Conservation (phyloP, 2,888 invertebrate genomes). For the Microctonus hyperodae region DNA sequence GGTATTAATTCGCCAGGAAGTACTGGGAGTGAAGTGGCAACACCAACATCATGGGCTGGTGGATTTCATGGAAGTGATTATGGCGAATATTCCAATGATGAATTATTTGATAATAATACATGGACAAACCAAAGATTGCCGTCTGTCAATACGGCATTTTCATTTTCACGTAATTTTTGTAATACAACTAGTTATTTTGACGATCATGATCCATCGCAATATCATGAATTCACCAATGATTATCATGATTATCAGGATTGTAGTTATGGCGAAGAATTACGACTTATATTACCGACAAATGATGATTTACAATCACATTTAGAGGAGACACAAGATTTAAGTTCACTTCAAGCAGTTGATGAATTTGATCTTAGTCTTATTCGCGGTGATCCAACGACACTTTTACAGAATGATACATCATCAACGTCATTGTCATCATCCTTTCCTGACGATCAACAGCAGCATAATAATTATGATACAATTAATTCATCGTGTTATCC, state of each 20-base stretch:
- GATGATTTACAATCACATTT: conserved; percentile 27
- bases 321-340: conserved; percentile 24
- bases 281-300: not conserved
- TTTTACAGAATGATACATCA: conserved; percentile 38
- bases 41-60: conserved; percentile 47
- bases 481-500: conserved; percentile 46
- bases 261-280: conserved; percentile 33
- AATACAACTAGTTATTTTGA: conserved; percentile 32
- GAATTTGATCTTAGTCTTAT: conserved; percentile 59
- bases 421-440: conserved; percentile 42
- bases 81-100: conserved; percentile 47
- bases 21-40: conserved; percentile 49
- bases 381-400: conserved; percentile 56
- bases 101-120: conserved; percentile 19
- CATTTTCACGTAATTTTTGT: conserved; percentile 53
- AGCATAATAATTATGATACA: conserved; percentile 37
- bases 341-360: conserved; percentile 46
- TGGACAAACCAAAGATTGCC: conserved; percentile 43
- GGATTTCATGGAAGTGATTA: conserved; percentile 42
- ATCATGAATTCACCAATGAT: conserved; percentile 34
- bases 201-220: conserved; percentile 31
- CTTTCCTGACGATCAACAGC: conserved; percentile 43
- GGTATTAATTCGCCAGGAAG: conserved; percentile 50
- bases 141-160: conserved; percentile 55
- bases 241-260: conserved; percentile 45